Conservation (phyloP, 2,797 vertebrate genomes). For the Trematomus bernacchii region DNA sequence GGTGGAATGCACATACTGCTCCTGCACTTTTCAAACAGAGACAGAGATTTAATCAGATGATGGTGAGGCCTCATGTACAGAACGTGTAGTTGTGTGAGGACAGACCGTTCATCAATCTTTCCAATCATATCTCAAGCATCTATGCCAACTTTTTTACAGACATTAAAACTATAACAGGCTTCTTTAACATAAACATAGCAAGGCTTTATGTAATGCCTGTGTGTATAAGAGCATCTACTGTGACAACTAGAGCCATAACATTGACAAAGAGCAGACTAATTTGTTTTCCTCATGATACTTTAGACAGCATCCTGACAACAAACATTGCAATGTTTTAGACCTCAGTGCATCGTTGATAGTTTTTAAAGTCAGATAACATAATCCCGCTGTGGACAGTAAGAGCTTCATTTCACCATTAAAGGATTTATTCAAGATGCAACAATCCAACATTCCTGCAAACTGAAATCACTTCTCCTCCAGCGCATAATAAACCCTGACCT, state of each 20-base stretch:
- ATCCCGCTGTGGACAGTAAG: constrained; percentile 1
- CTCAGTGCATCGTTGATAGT: background rate
- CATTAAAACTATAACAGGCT: background rate
- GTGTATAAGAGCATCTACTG: background rate
- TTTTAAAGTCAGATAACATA: background rate
- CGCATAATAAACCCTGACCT: constrained; percentile 13
- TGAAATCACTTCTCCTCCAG: background rate
- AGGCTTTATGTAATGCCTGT: background rate
- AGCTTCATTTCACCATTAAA: constrained; percentile 9
- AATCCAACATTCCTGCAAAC: constrained; percentile 6
- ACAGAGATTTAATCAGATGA: constrained; percentile 18
- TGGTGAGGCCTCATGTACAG: constrained; percentile 8
- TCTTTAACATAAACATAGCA: background rate
- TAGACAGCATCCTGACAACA: background rate
- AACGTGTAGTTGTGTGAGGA: background rate
- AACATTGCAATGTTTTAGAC: background rate
- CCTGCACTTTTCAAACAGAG: constrained; percentile 9
- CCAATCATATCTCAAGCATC: constrained; percentile 5
- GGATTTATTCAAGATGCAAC: constrained; percentile 29
- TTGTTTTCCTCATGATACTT: constrained; percentile 6
- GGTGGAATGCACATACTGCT: constrained; percentile 24
- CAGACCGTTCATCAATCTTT: constrained; percentile 4
- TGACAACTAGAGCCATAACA: background rate
- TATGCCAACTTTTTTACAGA: background rate
- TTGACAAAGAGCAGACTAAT: background rate